Evolutionary conservation across 2,888 invertebrate genomes (phyloP), one percentile per base, ranked within the genome.

Genomic region (Pseudococcus jackbeardsleyi): DNA sequence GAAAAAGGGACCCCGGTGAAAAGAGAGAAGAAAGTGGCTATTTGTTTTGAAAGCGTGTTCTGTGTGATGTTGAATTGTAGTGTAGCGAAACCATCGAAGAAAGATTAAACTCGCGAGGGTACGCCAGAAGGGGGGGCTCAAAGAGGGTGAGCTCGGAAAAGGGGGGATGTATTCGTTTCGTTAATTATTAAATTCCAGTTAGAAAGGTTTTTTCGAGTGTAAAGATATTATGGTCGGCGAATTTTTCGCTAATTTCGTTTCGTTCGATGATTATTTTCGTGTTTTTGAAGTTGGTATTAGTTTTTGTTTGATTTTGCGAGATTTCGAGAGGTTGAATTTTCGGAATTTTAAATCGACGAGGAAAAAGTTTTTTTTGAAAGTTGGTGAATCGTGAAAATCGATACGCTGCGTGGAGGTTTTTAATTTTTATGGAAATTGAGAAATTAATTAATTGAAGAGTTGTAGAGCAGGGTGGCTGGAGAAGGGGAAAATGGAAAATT

Each of bases 11-110:
- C 19, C 8, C 2, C 64, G n/a, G 64, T n/a, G n/a, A 64, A 64
- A 64, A 64, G 64, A 64, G 64, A 64, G 64, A 64, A 64, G 64
- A 64, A 64, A 64, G 19, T 64, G 64, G 64, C 64, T 64, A 64
- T 64, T 64, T 64, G 64, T 64, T 64, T 64, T 64, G 64, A 64
- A 64, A 64, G 64, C 64, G 64, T 64, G 64, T 64, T 64, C 64
- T 64, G 64, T 64, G 64, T 64, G 64, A 64, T 64, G 64, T 64
- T 64, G 64, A 64, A 64, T 64, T 64, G 64, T 22, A 64, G 22
- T 22, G 64, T 22, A 64, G 64, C 19, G n/a, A 64, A 64, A 64
- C 64, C 64, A 64, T 64, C 64, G 64, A 64, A 64, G 64, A 64
- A 64, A 64, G 64, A 64, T 64, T 64, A 64, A 64, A 64, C 22